A percentile compares a stretch with the other conserved stretches of the same genome.
Evolutionary conservation across 2,888 invertebrate species (phyloP).

Genomic region (Pristionchus entomophagus): DNA sequence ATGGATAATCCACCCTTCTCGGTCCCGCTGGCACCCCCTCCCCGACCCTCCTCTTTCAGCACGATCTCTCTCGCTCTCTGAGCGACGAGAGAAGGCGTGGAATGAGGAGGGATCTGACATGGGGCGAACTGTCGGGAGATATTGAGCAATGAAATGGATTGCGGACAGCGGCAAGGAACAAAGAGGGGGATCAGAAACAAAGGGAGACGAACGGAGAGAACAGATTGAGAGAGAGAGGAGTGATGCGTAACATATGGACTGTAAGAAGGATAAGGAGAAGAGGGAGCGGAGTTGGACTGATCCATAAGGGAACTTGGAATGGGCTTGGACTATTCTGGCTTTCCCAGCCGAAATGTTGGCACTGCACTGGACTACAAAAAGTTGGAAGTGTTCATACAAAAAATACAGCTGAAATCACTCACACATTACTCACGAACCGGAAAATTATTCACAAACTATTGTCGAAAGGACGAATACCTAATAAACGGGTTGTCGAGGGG

Average conservation of each 20-base stretch:
- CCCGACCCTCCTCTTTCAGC: not conserved
- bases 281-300: no score
- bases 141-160: conserved; percentile 37
- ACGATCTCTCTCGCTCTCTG: no score
- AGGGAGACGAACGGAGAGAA: not conserved
- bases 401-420: no score
- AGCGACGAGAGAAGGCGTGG: no score
- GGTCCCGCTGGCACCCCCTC: not conserved
- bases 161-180: conserved; percentile 5
- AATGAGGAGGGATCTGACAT: no score
- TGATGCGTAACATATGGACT: conserved; percentile 36
- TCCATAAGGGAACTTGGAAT: no score
- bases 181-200: conserved; percentile 25
- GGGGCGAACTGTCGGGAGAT: not conserved
- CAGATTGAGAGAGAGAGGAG: conserved; percentile 5
- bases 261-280: not conserved
- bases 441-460: not conserved
- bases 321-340: no score
- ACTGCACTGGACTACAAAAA: no score
- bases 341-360: no score
- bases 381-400: no score
- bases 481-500: not conserved
- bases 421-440: not conserved
- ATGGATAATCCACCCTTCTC: not conserved
- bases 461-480: not conserved